These are phyloP conservation scores for Junco hyemalis DNA, from an alignment of 2,113 vertebrate genomes.

Conservation along the genomic window DNA sequence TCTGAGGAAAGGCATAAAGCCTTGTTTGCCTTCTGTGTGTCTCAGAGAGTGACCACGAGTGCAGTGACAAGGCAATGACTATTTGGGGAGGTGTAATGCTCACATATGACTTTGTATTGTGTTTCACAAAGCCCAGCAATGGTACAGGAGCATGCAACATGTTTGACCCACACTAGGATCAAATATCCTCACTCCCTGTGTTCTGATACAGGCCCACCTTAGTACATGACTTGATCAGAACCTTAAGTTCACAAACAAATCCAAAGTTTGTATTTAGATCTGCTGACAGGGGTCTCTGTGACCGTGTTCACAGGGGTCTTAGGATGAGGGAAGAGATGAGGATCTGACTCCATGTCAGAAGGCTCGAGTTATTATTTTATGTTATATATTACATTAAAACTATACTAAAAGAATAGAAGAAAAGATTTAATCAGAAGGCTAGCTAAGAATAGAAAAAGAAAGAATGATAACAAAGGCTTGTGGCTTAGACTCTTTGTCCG, in stretches of 20 bases:
- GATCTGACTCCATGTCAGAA: no score
- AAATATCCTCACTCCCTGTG: neutral
- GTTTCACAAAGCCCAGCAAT: neutral
- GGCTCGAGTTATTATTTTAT: no score
- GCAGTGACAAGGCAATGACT: neutral
- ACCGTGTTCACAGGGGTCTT: no score
- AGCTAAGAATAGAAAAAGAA: no score
- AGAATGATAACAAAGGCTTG: no score
- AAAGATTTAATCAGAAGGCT: no score
- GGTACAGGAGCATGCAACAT: neutral
- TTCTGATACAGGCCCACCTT: neutral
- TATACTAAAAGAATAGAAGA: no score
- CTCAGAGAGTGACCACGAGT: neutral
- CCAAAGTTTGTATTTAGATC: neutral
- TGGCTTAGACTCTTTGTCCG: no score
- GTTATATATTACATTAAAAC: no score
- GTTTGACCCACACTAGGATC: neutral
- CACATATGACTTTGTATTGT: neutral
- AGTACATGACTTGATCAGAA: neutral
- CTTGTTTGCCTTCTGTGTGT: neutral
- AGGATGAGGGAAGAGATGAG: no score
- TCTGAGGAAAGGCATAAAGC: neutral
- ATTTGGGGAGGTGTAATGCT: neutral
- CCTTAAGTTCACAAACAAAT: neutral
- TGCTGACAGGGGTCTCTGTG: neutral